A percentile compares a stretch with the other conserved stretches of the same genome.
Evolutionary conservation across 2,113 vertebrate genomes (phyloP).

Genomic region (Ameiurus melas): DNA sequence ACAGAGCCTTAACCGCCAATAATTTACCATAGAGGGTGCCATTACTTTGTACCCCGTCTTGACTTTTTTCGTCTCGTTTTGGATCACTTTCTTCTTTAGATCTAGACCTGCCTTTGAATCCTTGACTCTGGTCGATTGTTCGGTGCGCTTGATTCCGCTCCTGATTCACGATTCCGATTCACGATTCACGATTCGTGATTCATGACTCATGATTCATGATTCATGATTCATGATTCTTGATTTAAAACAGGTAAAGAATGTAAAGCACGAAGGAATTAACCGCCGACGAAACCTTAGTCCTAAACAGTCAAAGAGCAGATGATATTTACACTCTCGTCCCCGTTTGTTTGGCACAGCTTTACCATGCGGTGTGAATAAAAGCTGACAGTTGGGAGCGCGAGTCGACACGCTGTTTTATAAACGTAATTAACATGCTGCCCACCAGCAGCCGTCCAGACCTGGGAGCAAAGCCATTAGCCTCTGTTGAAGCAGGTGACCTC

Average conservation of each 20-base stretch:
- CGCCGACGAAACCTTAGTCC: background rate
- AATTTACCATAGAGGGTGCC: background rate
- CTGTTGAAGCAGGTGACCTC: conserved; percentile 50
- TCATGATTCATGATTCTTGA: background rate
- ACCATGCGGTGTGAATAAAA: conserved; percentile 24
- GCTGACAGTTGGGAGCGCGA: conserved; percentile 32
- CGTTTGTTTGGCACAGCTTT: conserved; percentile 35
- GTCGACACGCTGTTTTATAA: conserved; percentile 52
- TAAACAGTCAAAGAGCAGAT: background rate
- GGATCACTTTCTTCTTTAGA: background rate
- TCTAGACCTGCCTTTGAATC: background rate
- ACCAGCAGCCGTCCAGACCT: conserved; percentile 44
- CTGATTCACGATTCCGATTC: background rate
- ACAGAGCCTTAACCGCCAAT: too few species aligned
- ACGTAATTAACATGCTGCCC: conserved; percentile 54
- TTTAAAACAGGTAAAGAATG: background rate
- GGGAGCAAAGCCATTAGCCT: conserved; percentile 56
- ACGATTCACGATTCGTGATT: background rate
- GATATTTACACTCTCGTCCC: conserved; percentile 5
- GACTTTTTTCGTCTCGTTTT: background rate
- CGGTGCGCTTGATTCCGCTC: background rate
- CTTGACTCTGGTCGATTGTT: background rate
- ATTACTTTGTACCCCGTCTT: background rate
- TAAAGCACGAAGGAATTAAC: background rate
- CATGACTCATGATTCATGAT: background rate